Evolutionary conservation across 92 coral and sea anemone species (phyloP).

Genomic region (Virgularia gustaviana): DNA sequence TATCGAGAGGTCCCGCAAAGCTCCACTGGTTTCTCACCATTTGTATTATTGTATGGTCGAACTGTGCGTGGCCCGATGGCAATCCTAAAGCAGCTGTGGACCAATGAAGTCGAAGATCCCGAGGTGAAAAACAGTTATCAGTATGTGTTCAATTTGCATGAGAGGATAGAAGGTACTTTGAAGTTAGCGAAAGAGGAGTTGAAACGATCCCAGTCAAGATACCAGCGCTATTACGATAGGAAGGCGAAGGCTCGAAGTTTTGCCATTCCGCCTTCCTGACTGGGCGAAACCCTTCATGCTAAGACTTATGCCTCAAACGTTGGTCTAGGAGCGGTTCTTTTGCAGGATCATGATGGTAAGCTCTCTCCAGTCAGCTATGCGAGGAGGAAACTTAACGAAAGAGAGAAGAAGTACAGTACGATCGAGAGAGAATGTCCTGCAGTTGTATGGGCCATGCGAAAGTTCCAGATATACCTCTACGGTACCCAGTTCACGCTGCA

Average conservation of each 20-base stretch:
- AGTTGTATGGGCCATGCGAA: conserved; percentile 1
- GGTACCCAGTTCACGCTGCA: conserved; percentile 9
- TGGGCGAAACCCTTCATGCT: neutral
- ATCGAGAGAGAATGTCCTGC: conserved; percentile 18
- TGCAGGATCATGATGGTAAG: neutral
- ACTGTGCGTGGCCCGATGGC: conserved; percentile 24
- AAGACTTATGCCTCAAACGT: conserved; percentile 2
- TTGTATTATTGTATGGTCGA: conserved; percentile 37
- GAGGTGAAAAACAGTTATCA: conserved; percentile 38
- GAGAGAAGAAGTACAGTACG: conserved; percentile 12
- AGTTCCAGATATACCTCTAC: neutral
- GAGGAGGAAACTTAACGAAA: neutral
- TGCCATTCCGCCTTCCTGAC: neutral
- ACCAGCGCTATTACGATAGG: conserved; percentile 19
- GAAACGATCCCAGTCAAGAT: conserved; percentile 18
- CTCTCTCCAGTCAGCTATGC: neutral
- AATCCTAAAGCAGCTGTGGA: conserved; percentile 40
- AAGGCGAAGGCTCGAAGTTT: conserved; percentile 10
- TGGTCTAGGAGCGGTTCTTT: conserved; percentile 5
- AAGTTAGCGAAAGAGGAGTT: conserved; percentile 23
- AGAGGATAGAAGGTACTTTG: conserved; percentile 28
- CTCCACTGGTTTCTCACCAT: conserved; percentile 45
- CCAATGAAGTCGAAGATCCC: conserved; percentile 17
- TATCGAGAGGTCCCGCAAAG: conserved; percentile 32
- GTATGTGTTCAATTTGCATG: conserved; percentile 33